These are phyloP conservation scores for Mylabris phalerata DNA, from an alignment of 1,140 invertebrate genomes.

Conservation along the genomic window DNA sequence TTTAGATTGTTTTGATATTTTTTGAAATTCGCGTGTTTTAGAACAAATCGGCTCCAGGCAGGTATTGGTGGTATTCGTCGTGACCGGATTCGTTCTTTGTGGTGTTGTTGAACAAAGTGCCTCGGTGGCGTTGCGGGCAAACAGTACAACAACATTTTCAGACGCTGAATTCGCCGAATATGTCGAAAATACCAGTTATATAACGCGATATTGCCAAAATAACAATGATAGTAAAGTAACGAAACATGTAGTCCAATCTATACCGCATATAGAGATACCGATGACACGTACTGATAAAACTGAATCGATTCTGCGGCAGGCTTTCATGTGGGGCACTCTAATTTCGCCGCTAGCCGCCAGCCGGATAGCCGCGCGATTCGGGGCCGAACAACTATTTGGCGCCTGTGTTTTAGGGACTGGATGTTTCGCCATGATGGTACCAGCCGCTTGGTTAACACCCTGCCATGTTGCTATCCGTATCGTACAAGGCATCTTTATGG, in stretches of 20 bases:
- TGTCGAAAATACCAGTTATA: conserved; percentile 43
- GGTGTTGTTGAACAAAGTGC: conserved; percentile 51
- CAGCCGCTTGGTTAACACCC: conserved; percentile 51
- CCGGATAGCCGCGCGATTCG: conserved; percentile 50
- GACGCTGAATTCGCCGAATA: conserved; percentile 43
- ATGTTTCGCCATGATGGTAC: conserved; percentile 47
- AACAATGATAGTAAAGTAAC: not conserved
- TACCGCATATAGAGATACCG: conserved; percentile 43
- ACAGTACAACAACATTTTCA: conserved; percentile 39
- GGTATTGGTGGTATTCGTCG: conserved; percentile 46
- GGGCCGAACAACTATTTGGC: conserved; percentile 51
- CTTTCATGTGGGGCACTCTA: conserved; percentile 53
- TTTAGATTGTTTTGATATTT: no score
- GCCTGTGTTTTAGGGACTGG: conserved; percentile 50
- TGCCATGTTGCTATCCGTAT: conserved; percentile 51
- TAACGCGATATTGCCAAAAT: conserved; percentile 39
- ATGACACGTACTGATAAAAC: conserved; percentile 48
- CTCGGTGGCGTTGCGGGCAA: conserved; percentile 49
- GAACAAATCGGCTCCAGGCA: conserved; percentile 49
- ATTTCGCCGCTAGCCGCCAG: conserved; percentile 50
- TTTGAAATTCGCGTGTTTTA: conserved; percentile 27
- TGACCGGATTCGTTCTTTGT: conserved; percentile 50
- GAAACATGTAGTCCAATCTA: conserved; percentile 36
- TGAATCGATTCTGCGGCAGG: conserved; percentile 49
- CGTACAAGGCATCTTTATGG: conserved; percentile 52